Base-by-base conservation (phyloP, 2,797 vertebrate species). In the Mormyrops boulengeri region DNA sequence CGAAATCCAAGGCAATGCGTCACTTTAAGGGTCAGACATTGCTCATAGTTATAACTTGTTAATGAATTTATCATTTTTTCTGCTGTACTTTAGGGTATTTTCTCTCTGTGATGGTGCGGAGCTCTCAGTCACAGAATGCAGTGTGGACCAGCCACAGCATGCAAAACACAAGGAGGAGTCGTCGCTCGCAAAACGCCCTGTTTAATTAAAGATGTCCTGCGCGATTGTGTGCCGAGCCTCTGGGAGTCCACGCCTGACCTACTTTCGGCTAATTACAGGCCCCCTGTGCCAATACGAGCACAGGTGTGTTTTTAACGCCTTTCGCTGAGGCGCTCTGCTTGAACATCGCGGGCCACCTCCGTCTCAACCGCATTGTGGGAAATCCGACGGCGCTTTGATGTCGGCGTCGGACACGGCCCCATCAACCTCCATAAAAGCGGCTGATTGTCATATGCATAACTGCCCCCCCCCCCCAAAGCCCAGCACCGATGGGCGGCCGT, bases 221-320 rank as follows among this genome's bases (percentile, higher is more conserved):
- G 91, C 86, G 90, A 90, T 87, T 89, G 90, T 91, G 90, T 91
- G 91, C 91, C 11, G 92, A 90, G 84, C 88, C 92, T 89, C 89
- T 85, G 91, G 92, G 91, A 92, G 89, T 94, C 94, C 91, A 93
- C 62, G 73, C 93, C 85, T 94, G 94, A 95, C 94, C 94, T 93
- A 89, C 91, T 95, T 95, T 89, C 73, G 60, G 41, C 22, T 86
- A 89, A 92, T 89, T 90, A 91, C 89, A 80, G 90, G 90, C 9
- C 90, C 93, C 92, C 90, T 89, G 89, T 88, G 41, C 55, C 88
- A 88, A 62, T 89, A 89, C 90, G 93, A 90, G 44, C 92, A 90
- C 93, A 94, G 94, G 94, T 94, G 94, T 92, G 92, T 92, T 90
- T 73, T 90, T 90, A 94, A 90, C 22, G 4, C 82, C 47, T 80